These are phyloP conservation scores for Uromys caudimaculatus DNA, from an alignment of 2,797 vertebrate species.

Conservation along the genomic window DNA sequence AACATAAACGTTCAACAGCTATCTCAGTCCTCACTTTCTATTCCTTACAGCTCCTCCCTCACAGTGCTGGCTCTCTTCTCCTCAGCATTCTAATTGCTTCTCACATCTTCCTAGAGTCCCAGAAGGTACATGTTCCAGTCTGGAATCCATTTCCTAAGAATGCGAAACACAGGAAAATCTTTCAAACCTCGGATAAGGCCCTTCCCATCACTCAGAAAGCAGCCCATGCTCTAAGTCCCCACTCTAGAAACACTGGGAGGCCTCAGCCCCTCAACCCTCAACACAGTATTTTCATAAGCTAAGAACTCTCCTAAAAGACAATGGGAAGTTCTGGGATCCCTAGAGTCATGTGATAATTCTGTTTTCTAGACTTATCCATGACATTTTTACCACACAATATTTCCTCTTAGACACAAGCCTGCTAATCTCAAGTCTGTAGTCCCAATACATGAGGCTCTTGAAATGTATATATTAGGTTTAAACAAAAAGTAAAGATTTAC, in stretches of 20 bases:
- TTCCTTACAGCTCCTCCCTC: neutral
- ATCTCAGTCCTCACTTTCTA: neutral
- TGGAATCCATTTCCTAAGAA: neutral
- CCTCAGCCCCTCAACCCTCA: neutral
- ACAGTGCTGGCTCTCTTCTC: neutral
- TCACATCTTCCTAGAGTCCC: neutral
- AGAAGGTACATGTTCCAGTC: neutral
- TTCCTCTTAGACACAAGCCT: neutral
- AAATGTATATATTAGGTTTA: neutral
- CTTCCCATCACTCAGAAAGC: neutral
- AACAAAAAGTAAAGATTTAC: neutral
- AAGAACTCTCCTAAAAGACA: constrained; percentile 2
- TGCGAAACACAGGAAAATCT: neutral
- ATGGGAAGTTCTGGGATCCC: neutral
- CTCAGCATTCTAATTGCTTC: neutral
- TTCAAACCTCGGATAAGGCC: neutral
- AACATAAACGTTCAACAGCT: neutral
- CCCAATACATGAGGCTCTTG: neutral
- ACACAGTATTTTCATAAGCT: neutral
- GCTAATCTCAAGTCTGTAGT: neutral
- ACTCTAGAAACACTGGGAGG: neutral
- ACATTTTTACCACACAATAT: neutral
- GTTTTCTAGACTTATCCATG: neutral
- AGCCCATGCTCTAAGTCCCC: neutral
- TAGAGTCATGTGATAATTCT: neutral